A percentile compares a stretch with the other conserved stretches of the same genome.
Evolutionary conservation across 2,888 invertebrate genomes (phyloP).

Genomic region (Tinea pellionella): DNA sequence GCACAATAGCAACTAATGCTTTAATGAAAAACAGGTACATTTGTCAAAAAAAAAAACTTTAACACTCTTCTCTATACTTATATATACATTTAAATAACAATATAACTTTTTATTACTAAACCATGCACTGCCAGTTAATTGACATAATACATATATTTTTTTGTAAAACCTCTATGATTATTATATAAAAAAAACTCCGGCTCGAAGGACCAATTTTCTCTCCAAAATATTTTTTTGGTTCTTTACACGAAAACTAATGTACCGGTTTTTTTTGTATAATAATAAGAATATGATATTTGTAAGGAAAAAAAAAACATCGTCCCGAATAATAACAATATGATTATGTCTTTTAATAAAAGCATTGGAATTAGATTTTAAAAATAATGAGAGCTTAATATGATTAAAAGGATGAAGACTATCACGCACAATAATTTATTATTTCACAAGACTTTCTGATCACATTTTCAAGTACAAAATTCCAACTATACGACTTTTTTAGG

Average conservation of each 20-base stretch:
- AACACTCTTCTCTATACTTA: constrained; percentile 28
- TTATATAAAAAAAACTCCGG: neutral
- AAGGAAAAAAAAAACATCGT: neutral
- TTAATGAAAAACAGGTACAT: constrained; percentile 60
- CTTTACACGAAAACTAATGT: neutral
- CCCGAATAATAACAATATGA: neutral
- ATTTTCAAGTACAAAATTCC: no score
- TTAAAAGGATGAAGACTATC: neutral
- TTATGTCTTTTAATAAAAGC: neutral
- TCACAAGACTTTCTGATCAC: neutral
- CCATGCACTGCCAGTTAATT: neutral
- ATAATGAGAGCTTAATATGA: constrained; percentile 1
- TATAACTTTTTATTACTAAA: neutral
- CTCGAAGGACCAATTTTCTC: neutral
- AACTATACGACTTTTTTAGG: no score
- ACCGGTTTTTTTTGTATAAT: neutral
- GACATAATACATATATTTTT: neutral
- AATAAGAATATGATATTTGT: neutral
- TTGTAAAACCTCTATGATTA: neutral
- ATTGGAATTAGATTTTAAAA: neutral
- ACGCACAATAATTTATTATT: constrained; percentile 1
- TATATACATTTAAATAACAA: neutral
- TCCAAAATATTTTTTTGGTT: neutral
- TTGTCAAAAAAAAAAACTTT: constrained; percentile 30
- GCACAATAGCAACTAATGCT: constrained; percentile 64